Conservation (phyloP, 2,888 invertebrate species). For the Drosophila putrida region DNA sequence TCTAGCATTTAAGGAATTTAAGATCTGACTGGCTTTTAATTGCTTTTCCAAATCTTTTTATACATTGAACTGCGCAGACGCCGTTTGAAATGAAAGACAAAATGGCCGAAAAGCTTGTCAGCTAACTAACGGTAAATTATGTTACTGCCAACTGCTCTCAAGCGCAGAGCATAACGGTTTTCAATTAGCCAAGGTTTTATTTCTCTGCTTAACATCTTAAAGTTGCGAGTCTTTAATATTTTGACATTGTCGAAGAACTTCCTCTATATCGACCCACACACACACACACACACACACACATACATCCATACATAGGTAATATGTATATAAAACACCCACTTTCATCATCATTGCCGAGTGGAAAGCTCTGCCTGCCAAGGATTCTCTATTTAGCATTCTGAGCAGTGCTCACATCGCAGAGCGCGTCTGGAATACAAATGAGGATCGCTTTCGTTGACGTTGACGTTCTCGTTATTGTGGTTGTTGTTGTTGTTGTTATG, state of each 20-base stretch:
- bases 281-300: constrained; percentile 23
- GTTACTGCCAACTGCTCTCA: constrained; percentile 47
- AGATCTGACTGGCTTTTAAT: constrained; percentile 49
- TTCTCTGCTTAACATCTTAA: constrained; percentile 17
- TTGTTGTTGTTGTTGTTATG: constrained; percentile 45
- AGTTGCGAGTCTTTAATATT: constrained; percentile 58
- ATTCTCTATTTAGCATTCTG: constrained; percentile 74
- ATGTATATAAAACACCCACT: constrained; percentile 60
- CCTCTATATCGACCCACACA: constrained; percentile 65
- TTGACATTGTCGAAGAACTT: constrained; percentile 29
- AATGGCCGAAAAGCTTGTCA: constrained; percentile 58
- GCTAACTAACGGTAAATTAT: constrained; percentile 14
- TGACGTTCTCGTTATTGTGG: constrained; percentile 20
- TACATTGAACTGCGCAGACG: constrained; percentile 62
- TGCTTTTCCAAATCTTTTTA: constrained; percentile 4
- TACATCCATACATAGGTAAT: background rate
- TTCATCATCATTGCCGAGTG: constrained; percentile 64
- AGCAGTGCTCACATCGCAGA: constrained; percentile 64
- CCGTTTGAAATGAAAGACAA: constrained; percentile 51
- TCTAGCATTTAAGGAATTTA: constrained; percentile 14
- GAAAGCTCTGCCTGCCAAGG: constrained; percentile 40
- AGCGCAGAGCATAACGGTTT: constrained; percentile 42
- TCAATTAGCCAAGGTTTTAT: constrained; percentile 59
- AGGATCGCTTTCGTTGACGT: constrained; percentile 77
- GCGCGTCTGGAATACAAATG: constrained; percentile 85